phyloP scores from a whole-genome alignment of 2,797 vertebrate genomes.

The Macrochelys suwanniensis region DNA sequence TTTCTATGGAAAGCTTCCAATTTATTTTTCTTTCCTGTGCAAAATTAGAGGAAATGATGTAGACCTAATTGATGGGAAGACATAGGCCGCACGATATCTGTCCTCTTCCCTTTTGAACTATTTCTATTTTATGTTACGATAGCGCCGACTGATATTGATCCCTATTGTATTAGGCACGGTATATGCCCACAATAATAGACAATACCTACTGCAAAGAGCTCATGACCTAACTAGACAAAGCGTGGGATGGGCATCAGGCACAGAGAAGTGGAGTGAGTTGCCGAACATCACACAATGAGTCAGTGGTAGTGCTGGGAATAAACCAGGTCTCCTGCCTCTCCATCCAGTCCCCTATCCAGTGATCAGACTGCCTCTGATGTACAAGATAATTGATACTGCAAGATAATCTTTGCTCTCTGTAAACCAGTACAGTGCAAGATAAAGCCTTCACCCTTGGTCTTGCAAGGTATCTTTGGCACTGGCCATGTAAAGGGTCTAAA shows the following conservation, averaged over 20 bases:
- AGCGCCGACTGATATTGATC: neutral
- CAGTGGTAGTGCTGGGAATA: neutral
- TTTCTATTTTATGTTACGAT: neutral
- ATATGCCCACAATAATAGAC: neutral
- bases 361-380: neutral
- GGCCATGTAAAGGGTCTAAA: constrained; percentile 8
- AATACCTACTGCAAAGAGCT: neutral
- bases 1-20: constrained; percentile 25
- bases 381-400: neutral
- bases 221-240: rapidly evolving
- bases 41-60: constrained; percentile 13
- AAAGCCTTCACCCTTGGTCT: constrained; percentile 32
- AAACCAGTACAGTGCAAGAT: neutral
- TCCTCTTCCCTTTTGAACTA: neutral
- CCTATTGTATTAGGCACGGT: neutral
- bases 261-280: neutral
- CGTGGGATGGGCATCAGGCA: neutral
- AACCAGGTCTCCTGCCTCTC: neutral
- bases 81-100: neutral
- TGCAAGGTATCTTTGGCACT: neutral
- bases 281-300: neutral
- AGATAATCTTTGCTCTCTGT: neutral
- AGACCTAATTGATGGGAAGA: constrained; percentile 8
- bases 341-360: neutral
- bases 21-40: constrained; percentile 1